Percentiles rank a stretch among this genome's conserved stretches.
phyloP scores from a whole-genome alignment of 2,888 invertebrate genomes.

The Phorcus lineatus region DNA sequence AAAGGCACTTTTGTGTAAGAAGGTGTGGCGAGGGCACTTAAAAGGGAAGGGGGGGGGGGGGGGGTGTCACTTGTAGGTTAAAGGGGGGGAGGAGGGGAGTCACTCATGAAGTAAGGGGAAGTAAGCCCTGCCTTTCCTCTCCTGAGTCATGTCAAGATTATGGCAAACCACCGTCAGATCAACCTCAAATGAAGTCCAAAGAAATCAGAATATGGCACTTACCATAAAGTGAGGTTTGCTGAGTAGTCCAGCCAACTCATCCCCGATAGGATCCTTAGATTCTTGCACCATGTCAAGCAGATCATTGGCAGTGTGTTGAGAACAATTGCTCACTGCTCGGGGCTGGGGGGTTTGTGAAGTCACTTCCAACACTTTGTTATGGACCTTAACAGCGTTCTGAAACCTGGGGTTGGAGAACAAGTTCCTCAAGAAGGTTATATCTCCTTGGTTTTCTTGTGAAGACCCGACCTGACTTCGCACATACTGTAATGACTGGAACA shows the following conservation, averaged over 20 bases:
- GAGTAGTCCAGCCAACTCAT: conserved; percentile 57
- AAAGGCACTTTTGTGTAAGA: no score
- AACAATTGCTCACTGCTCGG: conserved; percentile 51
- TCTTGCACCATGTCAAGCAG: conserved; percentile 44
- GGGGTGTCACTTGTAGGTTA: no score
- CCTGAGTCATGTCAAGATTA: not conserved
- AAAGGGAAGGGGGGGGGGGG: no score
- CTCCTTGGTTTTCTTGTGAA: conserved; percentile 57
- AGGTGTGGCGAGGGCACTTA: no score
- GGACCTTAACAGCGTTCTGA: conserved; percentile 64
- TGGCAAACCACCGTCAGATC: not conserved
- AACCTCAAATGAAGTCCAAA: not conserved
- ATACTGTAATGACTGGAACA: conserved; percentile 53
- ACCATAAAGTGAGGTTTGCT: conserved; percentile 61
- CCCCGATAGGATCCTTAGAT: conserved; percentile 44
- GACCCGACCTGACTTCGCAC: conserved; percentile 52
- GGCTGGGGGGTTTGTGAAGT: conserved; percentile 56
- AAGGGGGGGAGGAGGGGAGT: no score
- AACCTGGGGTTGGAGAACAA: conserved; percentile 68
- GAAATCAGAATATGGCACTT: conserved; percentile 26
- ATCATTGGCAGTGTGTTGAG: conserved; percentile 49
- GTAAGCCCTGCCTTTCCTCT: no score
- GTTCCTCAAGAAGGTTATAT: conserved; percentile 58
- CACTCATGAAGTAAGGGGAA: no score
- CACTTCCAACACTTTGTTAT: conserved; percentile 66